A percentile compares a stretch with the other conserved stretches of the same genome.
phyloP scores from a whole-genome alignment of 2,888 invertebrate species.

The Lithosia quadra region DNA sequence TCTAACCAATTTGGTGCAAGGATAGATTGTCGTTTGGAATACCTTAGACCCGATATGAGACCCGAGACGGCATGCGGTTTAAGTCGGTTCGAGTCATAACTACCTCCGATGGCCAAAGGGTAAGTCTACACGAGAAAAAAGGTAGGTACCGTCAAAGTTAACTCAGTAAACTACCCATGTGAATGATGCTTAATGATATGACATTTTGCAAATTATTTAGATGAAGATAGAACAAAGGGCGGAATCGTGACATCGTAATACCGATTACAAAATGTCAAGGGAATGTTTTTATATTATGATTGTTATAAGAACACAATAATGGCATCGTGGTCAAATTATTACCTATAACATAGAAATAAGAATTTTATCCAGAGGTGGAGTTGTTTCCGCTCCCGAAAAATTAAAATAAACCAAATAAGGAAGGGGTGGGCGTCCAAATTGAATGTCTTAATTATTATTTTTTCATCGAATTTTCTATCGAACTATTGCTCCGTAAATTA shows the following conservation, averaged over 20 bases:
- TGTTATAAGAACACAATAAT: constrained; percentile 17
- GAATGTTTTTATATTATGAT: constrained; percentile 38
- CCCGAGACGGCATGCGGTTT: too few species aligned
- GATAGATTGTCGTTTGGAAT: too few species aligned
- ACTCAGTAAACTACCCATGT: neutral
- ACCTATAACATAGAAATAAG: neutral
- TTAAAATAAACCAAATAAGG: too few species aligned
- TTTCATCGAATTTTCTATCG: too few species aligned
- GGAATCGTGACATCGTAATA: constrained; percentile 51
- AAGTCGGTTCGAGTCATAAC: too few species aligned
- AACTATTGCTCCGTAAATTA: too few species aligned
- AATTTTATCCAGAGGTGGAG: neutral
- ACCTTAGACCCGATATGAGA: too few species aligned
- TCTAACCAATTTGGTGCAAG: too few species aligned
- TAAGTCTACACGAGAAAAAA: too few species aligned
- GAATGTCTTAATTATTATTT: too few species aligned
- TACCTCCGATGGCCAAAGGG: too few species aligned
- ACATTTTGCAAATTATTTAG: constrained; percentile 35
- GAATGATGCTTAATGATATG: neutral
- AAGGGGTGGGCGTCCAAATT: too few species aligned
- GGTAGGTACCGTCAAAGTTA: neutral
- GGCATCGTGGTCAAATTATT: neutral
- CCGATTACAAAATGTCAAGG: constrained; percentile 57
- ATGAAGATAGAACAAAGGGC: constrained; percentile 6
- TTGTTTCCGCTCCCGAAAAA: neutral